Evolutionary conservation across 2,113 vertebrate genomes (phyloP).

Genomic region (Cercocebus atys): DNA sequence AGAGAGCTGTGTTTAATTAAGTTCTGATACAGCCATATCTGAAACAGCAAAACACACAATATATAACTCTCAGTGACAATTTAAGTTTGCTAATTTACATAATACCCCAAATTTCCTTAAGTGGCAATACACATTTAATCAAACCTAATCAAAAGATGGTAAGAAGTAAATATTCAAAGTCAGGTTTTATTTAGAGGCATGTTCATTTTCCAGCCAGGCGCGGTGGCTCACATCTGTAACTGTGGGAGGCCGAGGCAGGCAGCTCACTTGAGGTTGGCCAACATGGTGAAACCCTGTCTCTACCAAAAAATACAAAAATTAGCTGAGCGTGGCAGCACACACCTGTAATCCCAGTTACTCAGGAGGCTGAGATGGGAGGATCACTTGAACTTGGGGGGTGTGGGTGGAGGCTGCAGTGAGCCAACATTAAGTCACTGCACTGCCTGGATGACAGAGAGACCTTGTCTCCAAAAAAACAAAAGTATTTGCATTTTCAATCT

Average conservation of each 20-base stretch:
- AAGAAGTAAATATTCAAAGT: neutral
- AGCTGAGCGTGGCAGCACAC: neutral
- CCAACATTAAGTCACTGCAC: neutral
- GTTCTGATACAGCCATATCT: slow-evolving; percentile 98
- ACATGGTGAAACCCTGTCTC: neutral
- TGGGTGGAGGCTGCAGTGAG: neutral
- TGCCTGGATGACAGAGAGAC: neutral
- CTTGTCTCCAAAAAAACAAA: too few species aligned
- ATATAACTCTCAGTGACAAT: neutral
- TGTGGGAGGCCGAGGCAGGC: neutral
- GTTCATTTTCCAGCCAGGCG: neutral
- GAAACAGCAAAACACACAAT: slow-evolving; percentile 46
- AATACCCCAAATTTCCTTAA: neutral
- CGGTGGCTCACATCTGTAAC: neutral
- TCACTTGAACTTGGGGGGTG: neutral
- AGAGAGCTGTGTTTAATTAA: slow-evolving; percentile 93
- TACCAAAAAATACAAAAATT: neutral
- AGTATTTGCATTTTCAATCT: neutral
- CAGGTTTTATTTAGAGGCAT: neutral
- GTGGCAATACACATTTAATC: neutral
- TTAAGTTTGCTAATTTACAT: neutral
- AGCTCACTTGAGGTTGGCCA: neutral
- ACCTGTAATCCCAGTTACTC: neutral
- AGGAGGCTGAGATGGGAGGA: neutral
- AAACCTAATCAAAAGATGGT: neutral